Base-by-base conservation (phyloP, 2,888 invertebrate genomes). In the Timema cristinae region DNA sequence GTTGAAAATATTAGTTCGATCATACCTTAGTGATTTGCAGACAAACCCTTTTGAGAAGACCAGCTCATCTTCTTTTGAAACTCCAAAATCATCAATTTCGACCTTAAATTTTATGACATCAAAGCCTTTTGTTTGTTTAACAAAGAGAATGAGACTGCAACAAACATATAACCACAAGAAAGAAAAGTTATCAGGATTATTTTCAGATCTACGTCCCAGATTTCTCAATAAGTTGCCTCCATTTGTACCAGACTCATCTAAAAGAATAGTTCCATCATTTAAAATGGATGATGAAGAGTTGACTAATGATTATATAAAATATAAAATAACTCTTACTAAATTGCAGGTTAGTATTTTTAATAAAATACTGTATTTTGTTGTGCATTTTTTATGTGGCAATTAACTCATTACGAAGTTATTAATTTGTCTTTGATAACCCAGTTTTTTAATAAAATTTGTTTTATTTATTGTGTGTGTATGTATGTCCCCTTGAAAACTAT, bases 1-100 rank as follows among this genome's bases (percentile, higher is more conserved):
- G 15, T 72, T 78, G 32, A 78, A 78, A 67, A 77, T 80, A 51
- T 75, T 81, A 50, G 79, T 81, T 73, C 75, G 81, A 48, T 81
- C 81, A 15, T 81, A 81, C 72, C 76, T 81, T 49, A 77, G 79
- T 73, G 77, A 78, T 71, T 68, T 79, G 15, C 74, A 76, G 61
- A 32, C 70, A 32, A 32, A 32, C 32, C 4, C 32, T 32, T 32
- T 32, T 32, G 32, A 32, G 32, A 32, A 32, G 32, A 32, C 32
- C 1, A 32, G 32, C 32, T 63, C 47, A 32, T 63, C 11, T 63
- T 32, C 13, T 16, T 48, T 48, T 63, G 32, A 32, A 63, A 48
- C 16, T 63, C 48, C 63, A 63, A 63, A 63, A 63, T 32, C 63
- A n/a, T 48, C 47, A 63, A 9, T 7, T 47, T 11, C 47, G n/a